Conservation (phyloP, 2,888 invertebrate genomes). For the Laspeyria flexula region DNA sequence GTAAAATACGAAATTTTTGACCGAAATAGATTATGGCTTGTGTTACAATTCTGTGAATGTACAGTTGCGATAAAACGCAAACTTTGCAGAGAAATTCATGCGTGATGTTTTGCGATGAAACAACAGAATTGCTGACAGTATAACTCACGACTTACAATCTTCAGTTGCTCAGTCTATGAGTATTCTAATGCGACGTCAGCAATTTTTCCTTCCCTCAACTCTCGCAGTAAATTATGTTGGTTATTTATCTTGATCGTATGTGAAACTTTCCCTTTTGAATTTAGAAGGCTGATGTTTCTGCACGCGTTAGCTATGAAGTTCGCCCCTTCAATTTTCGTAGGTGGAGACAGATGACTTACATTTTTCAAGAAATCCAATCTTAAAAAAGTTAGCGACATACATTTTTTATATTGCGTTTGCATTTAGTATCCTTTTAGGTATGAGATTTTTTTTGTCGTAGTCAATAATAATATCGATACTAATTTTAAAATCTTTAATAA, state of each 20-base stretch:
- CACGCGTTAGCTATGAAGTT: slow-evolving; percentile 1
- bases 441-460: too few relatives aligned
- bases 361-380: not conserved
- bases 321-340: not conserved
- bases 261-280: slow-evolving; percentile 12
- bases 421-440: too few relatives aligned
- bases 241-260: slow-evolving; percentile 7
- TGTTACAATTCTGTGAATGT: not conserved
- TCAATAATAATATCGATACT: too few relatives aligned
- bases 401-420: too few relatives aligned
- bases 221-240: slow-evolving; percentile 8
- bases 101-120: not conserved
- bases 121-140: not conserved
- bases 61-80: not conserved
- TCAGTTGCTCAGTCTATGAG: not conserved
- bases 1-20: too few relatives aligned
- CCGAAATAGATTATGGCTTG: too few relatives aligned
- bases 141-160: not conserved
- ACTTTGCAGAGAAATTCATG: not conserved
- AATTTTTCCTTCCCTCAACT: slow-evolving; percentile 8
- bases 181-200: slow-evolving; percentile 1
- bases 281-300: slow-evolving; percentile 8
- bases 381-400: too few relatives aligned
- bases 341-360: not conserved
- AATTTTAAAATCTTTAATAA: too few relatives aligned